Base-by-base conservation (phyloP, 1,140 invertebrate genomes). In the Lucilia cuprina region DNA sequence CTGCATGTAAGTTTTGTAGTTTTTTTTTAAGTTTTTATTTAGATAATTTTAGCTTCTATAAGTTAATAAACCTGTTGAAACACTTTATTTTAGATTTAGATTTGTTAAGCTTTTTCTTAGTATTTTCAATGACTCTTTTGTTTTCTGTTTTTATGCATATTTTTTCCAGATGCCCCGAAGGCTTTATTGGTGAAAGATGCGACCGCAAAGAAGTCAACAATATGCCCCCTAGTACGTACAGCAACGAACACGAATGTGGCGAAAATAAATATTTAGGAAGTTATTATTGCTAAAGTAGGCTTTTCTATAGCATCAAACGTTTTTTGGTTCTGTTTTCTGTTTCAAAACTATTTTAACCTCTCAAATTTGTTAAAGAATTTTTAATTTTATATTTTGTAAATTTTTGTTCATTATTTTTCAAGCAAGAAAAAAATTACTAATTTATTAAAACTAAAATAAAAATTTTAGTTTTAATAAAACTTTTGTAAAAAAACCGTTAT, bases 151-250 rank as follows among this genome's bases (percentile, higher is more conserved):
- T 50, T 49, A 55, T 21, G 13, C 30, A 35, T 77, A 50, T 77
- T 3, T 78, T 74, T 91, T 89, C 90, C 93, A 97, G 96, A 93
- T 97, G 96, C 92, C 94, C 95, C 86, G 95, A 96, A 90, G 96
- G 95, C 87, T 97, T 94, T 93, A 94, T 94, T 89, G 96, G 96
- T 88, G 93, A 94, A 91, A 94, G 95, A 87, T 97, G 96, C 92
- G 95, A 96, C 92, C 94, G 93, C 89, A 96, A 97, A 94, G 94
- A 95, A 77, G 83, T 82, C 49, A 85, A 85, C 85, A 86, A 80
- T 83, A 84, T 83, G 85, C 87, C 91, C 86, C 87, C 88, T 85
- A 91, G 90, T 91, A 91, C 86, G 90, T 91, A 91, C 89, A 88
- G 85, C 87, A 91, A 87, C 87, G 86, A 87, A 85, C 88, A 85